These are phyloP conservation scores for Drosophila mojavensis DNA, from an alignment of 1,140 invertebrate species.

Conservation along the genomic window DNA sequence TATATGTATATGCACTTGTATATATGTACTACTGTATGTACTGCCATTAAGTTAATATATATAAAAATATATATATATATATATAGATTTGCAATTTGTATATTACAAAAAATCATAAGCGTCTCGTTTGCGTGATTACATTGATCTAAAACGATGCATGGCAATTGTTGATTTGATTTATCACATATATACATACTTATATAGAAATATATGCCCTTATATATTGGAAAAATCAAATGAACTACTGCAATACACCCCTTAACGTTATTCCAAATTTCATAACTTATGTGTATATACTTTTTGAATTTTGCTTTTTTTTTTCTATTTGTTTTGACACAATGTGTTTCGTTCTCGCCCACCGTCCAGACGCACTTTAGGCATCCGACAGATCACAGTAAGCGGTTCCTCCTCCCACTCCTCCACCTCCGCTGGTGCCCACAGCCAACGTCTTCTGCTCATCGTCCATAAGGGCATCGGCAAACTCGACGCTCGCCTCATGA, in stretches of 20 bases:
- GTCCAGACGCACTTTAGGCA: constrained; percentile 52
- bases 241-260: constrained; percentile 2
- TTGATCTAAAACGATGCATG: constrained; percentile 36
- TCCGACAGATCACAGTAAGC: constrained; percentile 78
- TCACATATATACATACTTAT: neutral
- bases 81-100: constrained; percentile 32
- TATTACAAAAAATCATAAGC: constrained; percentile 72
- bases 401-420: neutral
- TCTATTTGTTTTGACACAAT: constrained; percentile 56
- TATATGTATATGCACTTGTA: constrained; percentile 21
- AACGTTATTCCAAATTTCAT: constrained; percentile 1
- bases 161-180: constrained; percentile 5
- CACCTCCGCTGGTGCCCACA: constrained; percentile 30
- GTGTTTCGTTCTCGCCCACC: constrained; percentile 9
- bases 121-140: constrained; percentile 72
- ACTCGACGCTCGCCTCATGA: constrained; percentile 62
- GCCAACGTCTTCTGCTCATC: constrained; percentile 65
- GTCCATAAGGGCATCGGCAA: constrained; percentile 68
- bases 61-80: constrained; percentile 40
- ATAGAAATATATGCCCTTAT: constrained; percentile 9
- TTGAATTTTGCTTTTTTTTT: constrained; percentile 13
- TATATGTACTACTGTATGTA: constrained; percentile 25
- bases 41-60: constrained; percentile 47
- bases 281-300: constrained; percentile 8
- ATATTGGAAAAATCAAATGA: constrained; percentile 12